phyloP scores from a whole-genome alignment of 2,797 vertebrate genomes.

The Acanthornis magna region DNA sequence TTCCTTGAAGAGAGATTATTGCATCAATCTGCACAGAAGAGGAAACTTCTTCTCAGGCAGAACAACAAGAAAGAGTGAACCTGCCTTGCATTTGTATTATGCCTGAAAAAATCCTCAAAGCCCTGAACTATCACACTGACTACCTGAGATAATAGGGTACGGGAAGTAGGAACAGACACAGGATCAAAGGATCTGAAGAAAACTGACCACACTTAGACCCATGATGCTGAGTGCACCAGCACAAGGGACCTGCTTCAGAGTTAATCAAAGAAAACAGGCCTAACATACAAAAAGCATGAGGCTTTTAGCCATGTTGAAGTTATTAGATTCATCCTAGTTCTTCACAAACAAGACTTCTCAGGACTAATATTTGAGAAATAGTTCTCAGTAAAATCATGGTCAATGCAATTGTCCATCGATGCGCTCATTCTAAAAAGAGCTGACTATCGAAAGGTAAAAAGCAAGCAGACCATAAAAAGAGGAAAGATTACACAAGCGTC shows the following conservation, averaged over 20 bases:
- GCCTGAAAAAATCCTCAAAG: not conserved
- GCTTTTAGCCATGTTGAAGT: not conserved
- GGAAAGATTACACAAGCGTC: not conserved
- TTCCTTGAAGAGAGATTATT: not conserved
- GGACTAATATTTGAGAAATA: not conserved
- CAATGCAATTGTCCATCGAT: fast-evolving
- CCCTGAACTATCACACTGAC: not conserved
- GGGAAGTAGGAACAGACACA: not conserved
- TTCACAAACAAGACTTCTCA: not conserved
- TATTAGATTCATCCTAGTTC: not conserved
- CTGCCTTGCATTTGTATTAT: not conserved
- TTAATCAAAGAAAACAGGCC: not conserved
- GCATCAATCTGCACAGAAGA: not conserved
- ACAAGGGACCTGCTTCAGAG: not conserved
- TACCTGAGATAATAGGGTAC: not conserved
- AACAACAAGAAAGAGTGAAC: not conserved
- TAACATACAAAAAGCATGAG: not conserved
- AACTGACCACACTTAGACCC: not conserved
- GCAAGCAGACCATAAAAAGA: not conserved
- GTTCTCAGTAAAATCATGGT: not conserved
- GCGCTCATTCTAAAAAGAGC: not conserved
- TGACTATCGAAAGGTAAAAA: not conserved
- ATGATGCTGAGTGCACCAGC: not conserved
- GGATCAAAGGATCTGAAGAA: not conserved
- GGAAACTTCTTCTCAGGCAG: not conserved